These are phyloP conservation scores for Rhizoglyphus robini DNA, from an alignment of 1,140 invertebrate genomes.

Conservation along the genomic window DNA sequence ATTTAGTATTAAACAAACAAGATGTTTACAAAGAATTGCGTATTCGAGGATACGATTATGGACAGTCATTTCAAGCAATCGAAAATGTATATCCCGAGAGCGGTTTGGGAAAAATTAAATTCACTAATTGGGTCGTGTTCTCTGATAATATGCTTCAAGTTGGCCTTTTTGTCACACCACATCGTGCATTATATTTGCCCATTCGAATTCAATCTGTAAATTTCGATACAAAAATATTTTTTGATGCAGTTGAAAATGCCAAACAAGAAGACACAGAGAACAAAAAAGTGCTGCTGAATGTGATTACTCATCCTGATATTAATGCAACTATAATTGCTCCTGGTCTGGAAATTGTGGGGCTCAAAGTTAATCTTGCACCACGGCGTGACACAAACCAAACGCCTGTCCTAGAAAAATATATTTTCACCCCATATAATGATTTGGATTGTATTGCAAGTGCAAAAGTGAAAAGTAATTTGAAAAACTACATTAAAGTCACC, in stretches of 20 bases:
- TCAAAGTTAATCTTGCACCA: constrained; percentile 62
- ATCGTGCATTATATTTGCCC: constrained; percentile 37
- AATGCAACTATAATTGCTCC: constrained; percentile 29
- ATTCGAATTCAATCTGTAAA: constrained; percentile 39
- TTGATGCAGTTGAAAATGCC: constrained; percentile 16
- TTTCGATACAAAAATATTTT: constrained; percentile 35
- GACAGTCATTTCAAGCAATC: constrained; percentile 36
- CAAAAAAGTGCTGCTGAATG: no score
- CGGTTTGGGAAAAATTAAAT: constrained; percentile 28
- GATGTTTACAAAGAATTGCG: constrained; percentile 90
- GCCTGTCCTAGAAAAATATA: constrained; percentile 66
- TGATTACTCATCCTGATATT: constrained; percentile 20
- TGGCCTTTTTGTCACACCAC: constrained; percentile 34
- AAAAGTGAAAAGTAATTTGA: constrained; percentile 28
- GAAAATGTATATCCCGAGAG: constrained; percentile 31
- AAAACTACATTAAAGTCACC: constrained; percentile 27
- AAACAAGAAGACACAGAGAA: not conserved
- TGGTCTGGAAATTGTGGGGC: constrained; percentile 40
- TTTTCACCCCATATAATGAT: constrained; percentile 60
- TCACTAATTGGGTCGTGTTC: constrained; percentile 42
- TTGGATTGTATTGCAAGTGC: constrained; percentile 27
- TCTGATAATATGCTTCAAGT: constrained; percentile 43
- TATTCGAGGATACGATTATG: constrained; percentile 85
- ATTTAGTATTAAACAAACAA: constrained; percentile 43
- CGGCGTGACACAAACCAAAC: constrained; percentile 50